A percentile compares a stretch with the other conserved stretches of the same genome.
Evolutionary conservation across 2,797 vertebrate species (phyloP).

Genomic region (Molossus alvarezi): DNA sequence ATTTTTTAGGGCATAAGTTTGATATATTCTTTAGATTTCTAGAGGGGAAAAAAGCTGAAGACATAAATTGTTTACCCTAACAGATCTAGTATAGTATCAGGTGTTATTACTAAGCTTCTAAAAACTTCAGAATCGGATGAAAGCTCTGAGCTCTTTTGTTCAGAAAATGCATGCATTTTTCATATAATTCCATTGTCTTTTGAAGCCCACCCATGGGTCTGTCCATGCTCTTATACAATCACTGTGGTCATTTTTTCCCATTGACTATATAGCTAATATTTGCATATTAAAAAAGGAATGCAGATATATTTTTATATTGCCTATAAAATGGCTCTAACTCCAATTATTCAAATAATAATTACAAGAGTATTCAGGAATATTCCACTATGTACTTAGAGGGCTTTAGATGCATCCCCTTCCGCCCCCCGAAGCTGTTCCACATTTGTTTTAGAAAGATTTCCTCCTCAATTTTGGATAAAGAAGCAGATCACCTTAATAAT

Average conservation of each 20-base stretch:
- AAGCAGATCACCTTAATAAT: neutral
- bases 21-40: neutral
- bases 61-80: neutral
- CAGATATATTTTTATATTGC: neutral
- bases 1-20: constrained; percentile 13
- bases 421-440: neutral
- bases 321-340: neutral
- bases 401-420: neutral
- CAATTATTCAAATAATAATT: neutral
- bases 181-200: neutral
- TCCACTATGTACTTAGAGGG: neutral
- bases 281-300: neutral
- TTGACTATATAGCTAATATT: neutral
- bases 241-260: neutral
- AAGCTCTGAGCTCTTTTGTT: neutral
- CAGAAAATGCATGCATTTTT: neutral
- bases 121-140: neutral
- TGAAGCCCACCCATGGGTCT: neutral
- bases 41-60: neutral
- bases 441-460: neutral
- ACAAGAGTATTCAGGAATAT: neutral
- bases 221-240: neutral
- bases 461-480: neutral
- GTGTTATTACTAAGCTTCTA: constrained; percentile 2
- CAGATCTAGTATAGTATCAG: neutral